A percentile compares a stretch with the other conserved stretches of the same genome.
Conservation (phyloP, 2,113 vertebrate species). For the Phaethornis superciliosus region DNA sequence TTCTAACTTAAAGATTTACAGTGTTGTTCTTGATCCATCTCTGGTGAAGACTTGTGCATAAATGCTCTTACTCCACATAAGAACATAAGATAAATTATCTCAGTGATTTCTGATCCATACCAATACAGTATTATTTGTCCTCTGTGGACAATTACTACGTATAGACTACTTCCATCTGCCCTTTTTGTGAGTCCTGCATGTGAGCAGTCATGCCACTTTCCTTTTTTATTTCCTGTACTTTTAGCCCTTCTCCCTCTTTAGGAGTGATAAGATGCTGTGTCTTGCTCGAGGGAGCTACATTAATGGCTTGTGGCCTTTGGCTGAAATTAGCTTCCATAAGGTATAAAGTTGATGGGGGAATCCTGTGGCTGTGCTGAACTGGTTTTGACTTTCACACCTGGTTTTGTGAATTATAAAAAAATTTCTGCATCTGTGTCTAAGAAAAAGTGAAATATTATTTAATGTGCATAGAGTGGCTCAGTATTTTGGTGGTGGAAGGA, state of each 20-base stretch:
- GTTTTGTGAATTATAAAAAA: conserved; percentile 4
- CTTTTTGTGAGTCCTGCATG: background rate
- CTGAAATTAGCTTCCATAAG: background rate
- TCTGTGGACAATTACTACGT: background rate
- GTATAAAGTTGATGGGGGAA: background rate
- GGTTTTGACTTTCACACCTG: conserved; percentile 14
- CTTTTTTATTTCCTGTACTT: background rate
- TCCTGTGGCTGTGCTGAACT: background rate
- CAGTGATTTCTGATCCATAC: background rate
- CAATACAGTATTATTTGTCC: background rate
- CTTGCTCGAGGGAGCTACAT: background rate
- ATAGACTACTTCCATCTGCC: background rate
- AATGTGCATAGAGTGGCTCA: conserved; percentile 23
- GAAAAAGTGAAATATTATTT: conserved; percentile 7
- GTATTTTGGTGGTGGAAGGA: background rate
- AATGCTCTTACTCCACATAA: background rate
- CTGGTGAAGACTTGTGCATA: background rate
- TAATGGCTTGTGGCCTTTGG: background rate
- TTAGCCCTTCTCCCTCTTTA: background rate
- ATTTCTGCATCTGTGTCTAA: background rate
- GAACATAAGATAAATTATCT: background rate
- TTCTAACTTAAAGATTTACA: background rate
- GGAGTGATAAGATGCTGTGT: background rate
- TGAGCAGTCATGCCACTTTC: background rate
- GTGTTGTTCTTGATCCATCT: background rate